Conservation (phyloP, 1,140 invertebrate genomes). For the Plectrocnemia conspersa region DNA sequence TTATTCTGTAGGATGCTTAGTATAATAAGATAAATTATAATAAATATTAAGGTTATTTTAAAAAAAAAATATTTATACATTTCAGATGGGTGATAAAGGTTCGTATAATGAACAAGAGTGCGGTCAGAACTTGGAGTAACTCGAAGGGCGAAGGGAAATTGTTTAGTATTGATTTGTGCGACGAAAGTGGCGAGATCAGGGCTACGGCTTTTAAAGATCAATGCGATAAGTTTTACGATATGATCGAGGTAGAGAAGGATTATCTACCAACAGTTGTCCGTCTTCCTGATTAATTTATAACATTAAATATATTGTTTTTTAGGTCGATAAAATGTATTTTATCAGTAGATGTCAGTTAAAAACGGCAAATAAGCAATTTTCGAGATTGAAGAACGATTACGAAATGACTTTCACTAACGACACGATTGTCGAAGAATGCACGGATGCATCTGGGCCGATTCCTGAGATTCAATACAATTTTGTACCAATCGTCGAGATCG, state of each 20-base stretch:
- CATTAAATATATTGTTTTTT: slow-evolving; percentile 35
- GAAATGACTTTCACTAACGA: slow-evolving; percentile 89
- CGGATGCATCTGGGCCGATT: slow-evolving; percentile 58
- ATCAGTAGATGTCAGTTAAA: slow-evolving; percentile 79
- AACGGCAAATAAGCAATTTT: slow-evolving; percentile 88
- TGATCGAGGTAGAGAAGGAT: slow-evolving; percentile 77
- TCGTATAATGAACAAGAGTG: slow-evolving; percentile 78
- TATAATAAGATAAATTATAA: no score
- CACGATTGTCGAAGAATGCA: slow-evolving; percentile 69
- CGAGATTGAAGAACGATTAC: slow-evolving; percentile 85
- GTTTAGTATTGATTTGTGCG: slow-evolving; percentile 88
- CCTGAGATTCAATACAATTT: slow-evolving; percentile 84
- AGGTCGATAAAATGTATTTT: slow-evolving; percentile 83
- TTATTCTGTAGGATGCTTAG: no score
- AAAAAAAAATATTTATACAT: slow-evolving; percentile 28
- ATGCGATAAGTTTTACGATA: slow-evolving; percentile 86
- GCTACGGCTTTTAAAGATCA: slow-evolving; percentile 90
- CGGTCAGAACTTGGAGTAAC: slow-evolving; percentile 85
- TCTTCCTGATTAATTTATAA: not conserved
- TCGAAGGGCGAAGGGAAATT: slow-evolving; percentile 88
- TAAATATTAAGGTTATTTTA: no score
- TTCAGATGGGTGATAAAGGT: slow-evolving; percentile 88
- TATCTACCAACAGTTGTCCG: slow-evolving; percentile 1
- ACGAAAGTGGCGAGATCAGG: slow-evolving; percentile 91
- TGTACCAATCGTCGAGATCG: slow-evolving; percentile 70